phyloP scores from a whole-genome alignment of 1,140 invertebrate genomes.

The Achroia grisella region DNA sequence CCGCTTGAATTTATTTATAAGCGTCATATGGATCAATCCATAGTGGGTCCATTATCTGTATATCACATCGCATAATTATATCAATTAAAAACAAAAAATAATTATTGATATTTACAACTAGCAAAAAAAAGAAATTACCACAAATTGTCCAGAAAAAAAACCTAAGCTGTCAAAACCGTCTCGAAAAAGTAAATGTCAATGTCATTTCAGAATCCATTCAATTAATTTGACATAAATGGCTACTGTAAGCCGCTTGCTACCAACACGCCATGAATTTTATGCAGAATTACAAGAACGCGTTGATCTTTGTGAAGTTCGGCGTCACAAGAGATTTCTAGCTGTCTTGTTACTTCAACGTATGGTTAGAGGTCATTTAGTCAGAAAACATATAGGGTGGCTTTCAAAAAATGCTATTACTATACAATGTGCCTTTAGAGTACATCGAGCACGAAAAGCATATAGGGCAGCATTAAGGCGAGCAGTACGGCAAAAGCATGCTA shows the following conservation, averaged over 20 bases:
- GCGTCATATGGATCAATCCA: no score
- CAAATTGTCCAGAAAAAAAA: no score
- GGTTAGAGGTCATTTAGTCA: conserved; percentile 48
- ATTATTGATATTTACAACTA: no score
- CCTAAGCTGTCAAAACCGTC: no score
- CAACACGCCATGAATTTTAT: conserved; percentile 35
- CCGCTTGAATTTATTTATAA: no score
- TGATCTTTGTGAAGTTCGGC: conserved; percentile 32
- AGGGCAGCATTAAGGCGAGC: conserved; percentile 39
- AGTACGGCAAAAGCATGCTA: conserved; percentile 42
- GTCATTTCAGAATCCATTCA: no score
- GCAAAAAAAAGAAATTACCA: no score
- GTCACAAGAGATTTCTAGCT: conserved; percentile 38
- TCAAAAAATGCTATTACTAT: conserved; percentile 51
- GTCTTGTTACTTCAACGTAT: conserved; percentile 44
- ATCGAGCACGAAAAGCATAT: conserved; percentile 41
- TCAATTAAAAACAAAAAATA: no score
- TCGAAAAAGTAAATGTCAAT: no score
- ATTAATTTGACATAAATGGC: conserved; percentile 30
- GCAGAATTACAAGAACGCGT: conserved; percentile 37
- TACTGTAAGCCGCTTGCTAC: conserved; percentile 39
- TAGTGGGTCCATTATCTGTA: no score
- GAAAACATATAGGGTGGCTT: conserved; percentile 54
- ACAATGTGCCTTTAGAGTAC: conserved; percentile 55
- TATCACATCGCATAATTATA: no score